A percentile compares a stretch with the other conserved stretches of the same genome.
Evolutionary conservation across 23 tunicate species (phyloP).

Genomic region (Trididemnum miniatum): DNA sequence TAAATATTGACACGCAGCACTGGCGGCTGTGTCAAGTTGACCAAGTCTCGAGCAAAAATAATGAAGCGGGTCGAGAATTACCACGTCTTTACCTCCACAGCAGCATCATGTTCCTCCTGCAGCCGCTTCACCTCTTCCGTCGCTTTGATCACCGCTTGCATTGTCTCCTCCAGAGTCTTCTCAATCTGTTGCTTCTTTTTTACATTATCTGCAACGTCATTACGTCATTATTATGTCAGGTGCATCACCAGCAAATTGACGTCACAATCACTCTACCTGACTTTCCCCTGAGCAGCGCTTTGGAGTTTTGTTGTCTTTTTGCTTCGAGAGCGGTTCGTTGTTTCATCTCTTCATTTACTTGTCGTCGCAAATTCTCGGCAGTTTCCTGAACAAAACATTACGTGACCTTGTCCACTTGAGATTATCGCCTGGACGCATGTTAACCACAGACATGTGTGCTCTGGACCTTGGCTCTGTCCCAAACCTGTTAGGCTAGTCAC

Average conservation of each 20-base stretch:
- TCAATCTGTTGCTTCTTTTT: constrained; percentile 62
- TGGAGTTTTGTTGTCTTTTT: constrained; percentile 63
- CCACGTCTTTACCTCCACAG: constrained; percentile 51
- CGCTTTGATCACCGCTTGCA: constrained; percentile 55
- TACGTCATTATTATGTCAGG: not conserved
- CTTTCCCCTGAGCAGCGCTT: constrained; percentile 72
- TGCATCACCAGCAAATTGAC: not conserved
- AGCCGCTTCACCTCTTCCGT: constrained; percentile 59
- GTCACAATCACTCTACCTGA: constrained; percentile 37
- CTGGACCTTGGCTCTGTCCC: no score
- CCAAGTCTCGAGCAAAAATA: no score
- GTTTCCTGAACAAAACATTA: constrained; percentile 38
- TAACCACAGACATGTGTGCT: no score
- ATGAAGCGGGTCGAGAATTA: no score
- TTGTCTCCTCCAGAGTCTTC: constrained; percentile 67
- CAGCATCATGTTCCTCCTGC: constrained; percentile 45
- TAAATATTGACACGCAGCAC: no score
- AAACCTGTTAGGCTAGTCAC: not conserved
- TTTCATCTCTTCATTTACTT: constrained; percentile 88
- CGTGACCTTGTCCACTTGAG: no score
- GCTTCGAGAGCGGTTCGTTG: constrained; percentile 71
- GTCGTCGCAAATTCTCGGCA: constrained; percentile 72
- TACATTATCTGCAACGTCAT: constrained; percentile 50
- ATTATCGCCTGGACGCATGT: no score
- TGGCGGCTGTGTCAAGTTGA: no score